These are phyloP conservation scores for Furnarius figulus DNA, from an alignment of 2,113 vertebrate species.

Conservation along the genomic window DNA sequence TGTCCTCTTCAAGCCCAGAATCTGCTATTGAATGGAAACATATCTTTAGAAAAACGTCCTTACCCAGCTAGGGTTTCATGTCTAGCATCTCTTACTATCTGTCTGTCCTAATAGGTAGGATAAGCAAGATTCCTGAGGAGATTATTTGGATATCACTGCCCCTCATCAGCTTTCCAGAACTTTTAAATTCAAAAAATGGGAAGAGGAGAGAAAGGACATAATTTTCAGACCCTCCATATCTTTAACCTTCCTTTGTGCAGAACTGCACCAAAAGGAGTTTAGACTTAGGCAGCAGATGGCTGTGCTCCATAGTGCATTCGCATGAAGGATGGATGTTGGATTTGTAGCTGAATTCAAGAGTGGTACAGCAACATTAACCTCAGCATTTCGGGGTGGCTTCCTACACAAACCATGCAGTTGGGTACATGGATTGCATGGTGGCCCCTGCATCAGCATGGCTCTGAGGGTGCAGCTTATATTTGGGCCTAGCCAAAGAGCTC, in stretches of 20 bases:
- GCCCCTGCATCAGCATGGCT: background rate
- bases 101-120: background rate
- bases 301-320: background rate
- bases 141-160: background rate
- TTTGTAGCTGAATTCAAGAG: background rate
- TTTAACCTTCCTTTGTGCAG: background rate
- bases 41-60: background rate
- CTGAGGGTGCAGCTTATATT: background rate
- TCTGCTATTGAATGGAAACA: background rate
- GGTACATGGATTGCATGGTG: background rate
- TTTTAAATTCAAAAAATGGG: background rate
- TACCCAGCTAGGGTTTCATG: background rate
- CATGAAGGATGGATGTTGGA: background rate
- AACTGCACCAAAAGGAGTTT: background rate
- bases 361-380: background rate
- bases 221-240: background rate
- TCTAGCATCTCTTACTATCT: background rate
- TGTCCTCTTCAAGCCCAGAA: background rate
- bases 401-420: background rate
- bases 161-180: background rate
- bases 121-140: background rate
- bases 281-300: background rate
- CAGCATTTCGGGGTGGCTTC: background rate
- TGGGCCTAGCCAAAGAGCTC: background rate
- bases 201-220: background rate